These are phyloP conservation scores for Archivesica marissinica DNA, from an alignment of 1,140 invertebrate species.

Conservation along the genomic window DNA sequence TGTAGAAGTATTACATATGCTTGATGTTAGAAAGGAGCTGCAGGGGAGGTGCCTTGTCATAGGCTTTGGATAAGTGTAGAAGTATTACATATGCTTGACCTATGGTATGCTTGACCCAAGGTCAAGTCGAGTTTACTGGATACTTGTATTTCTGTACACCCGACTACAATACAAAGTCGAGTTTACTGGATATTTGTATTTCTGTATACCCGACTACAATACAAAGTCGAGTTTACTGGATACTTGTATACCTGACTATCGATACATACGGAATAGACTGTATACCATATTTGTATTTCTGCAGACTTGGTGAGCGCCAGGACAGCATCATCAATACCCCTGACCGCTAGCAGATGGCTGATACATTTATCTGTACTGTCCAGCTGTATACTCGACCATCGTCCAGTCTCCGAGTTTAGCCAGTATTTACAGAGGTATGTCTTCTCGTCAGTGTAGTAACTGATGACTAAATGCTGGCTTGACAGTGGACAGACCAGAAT, in stretches of 20 bases:
- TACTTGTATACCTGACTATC: background rate
- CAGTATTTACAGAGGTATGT: constrained; percentile 19
- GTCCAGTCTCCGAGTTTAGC: background rate
- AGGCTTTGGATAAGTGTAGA: too few relatives aligned
- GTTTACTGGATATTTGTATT: background rate
- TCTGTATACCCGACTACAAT: background rate
- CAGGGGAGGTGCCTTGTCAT: too few relatives aligned
- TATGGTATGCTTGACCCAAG: background rate
- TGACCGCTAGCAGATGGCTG: background rate
- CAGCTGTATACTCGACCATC: constrained; percentile 28
- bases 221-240: background rate
- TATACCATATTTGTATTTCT: constrained; percentile 57
- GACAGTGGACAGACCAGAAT: constrained; percentile 27
- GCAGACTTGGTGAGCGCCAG: constrained; percentile 11
- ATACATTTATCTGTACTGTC: constrained; percentile 6
- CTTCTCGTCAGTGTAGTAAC: constrained; percentile 19
- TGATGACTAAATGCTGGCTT: background rate
- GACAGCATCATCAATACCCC: constrained; percentile 24
- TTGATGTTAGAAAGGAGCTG: too few relatives aligned
- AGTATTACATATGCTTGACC: too few relatives aligned
- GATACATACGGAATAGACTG: background rate
- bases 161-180: background rate
- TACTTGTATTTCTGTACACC: background rate
- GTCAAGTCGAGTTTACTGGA: background rate
- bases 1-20: too few relatives aligned